These are phyloP conservation scores for Nerophis lumbriciformis DNA, from an alignment of 2,113 vertebrate species.

Conservation along the genomic window DNA sequence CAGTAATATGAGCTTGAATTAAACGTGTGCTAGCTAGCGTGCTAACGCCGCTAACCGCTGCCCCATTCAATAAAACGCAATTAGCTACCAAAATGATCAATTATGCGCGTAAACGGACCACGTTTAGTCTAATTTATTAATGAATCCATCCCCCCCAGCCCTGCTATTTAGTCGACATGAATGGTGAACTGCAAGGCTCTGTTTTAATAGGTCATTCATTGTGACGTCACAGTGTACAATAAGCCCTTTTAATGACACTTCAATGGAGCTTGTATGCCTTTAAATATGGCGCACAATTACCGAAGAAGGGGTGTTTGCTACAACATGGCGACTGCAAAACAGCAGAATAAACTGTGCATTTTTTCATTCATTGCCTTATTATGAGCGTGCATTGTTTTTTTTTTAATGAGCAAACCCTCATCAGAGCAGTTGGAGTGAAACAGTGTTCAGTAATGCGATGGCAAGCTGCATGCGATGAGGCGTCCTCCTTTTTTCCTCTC, in stretches of 20 bases:
- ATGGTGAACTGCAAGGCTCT: not conserved
- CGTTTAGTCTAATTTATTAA: conserved; percentile 2
- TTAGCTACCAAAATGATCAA: conserved; percentile 17
- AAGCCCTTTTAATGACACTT: conserved; percentile 42
- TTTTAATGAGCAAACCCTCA: too few species aligned
- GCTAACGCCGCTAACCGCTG: too few species aligned
- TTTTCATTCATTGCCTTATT: not conserved
- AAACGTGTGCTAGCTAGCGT: not conserved
- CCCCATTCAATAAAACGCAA: conserved; percentile 2
- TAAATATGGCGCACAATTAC: conserved; percentile 22
- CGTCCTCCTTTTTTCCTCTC: conserved; percentile 46
- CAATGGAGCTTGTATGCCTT: conserved; percentile 19
- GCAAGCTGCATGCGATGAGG: conserved; percentile 45
- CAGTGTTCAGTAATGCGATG: conserved; percentile 22
- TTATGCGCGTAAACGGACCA: conserved; percentile 2
- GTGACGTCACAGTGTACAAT: conserved; percentile 22
- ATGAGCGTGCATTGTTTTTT: too few species aligned
- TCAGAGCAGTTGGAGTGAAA: not conserved
- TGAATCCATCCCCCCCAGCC: not conserved
- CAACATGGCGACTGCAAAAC: conserved; percentile 1
- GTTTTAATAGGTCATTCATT: conserved; percentile 27
- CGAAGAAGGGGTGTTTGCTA: not conserved
- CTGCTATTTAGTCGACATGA: not conserved
- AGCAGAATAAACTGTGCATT: not conserved
- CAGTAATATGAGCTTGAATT: not conserved